Evolutionary conservation across 2,113 vertebrate species (phyloP), one percentile per base, ranked within the genome.

Genomic region (Phalacrocorax carbo): DNA sequence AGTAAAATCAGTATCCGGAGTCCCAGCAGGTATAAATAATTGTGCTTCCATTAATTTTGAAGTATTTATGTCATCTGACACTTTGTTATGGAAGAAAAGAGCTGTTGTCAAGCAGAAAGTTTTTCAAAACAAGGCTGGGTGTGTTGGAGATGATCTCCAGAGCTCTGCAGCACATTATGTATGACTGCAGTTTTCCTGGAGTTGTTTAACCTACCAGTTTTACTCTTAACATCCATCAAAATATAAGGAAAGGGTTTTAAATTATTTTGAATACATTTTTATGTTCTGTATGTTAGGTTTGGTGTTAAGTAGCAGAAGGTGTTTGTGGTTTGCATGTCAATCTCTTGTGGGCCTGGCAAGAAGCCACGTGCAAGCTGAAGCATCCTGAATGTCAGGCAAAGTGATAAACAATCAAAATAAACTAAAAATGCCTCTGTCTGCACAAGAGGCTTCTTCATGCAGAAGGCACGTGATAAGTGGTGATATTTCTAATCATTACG

Each of bases 321-420:
- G 58, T 96, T 95, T 95, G 90, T 87, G 82, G 79, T 92, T 96
- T 96, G 73, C 36, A 13, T 75, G 89, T 89, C 84, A 80, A 72
- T 88, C 94, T 78, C 86, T 72, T 5, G 15, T 69, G 88, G 55
- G 72, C 72, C 92, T 95, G 92, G 90, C 71, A 92, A 87, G 77
- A 73, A 95, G 86, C 91, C 78, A 76, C 73, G 15, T 14, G 51
- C 77, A 87, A 68, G 49, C 85, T 84, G 65, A 51, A 81, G 66
- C 36, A 82, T 88, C 68, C 65, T 60, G 38, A 40, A 32, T 71
- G 68, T 96, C 61, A n/a, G 65, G 25, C 36, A 61, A 77, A 92
- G 48, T 91, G 88, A 76, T 54, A 82, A 93, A 87, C 70, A 92
- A 83, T 86, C 40, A n/a, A 30, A 46, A 89, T 70, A 82, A 66